Base-by-base conservation (phyloP, 1,140 invertebrate species). In the Rhynchophorus ferrugineus region DNA sequence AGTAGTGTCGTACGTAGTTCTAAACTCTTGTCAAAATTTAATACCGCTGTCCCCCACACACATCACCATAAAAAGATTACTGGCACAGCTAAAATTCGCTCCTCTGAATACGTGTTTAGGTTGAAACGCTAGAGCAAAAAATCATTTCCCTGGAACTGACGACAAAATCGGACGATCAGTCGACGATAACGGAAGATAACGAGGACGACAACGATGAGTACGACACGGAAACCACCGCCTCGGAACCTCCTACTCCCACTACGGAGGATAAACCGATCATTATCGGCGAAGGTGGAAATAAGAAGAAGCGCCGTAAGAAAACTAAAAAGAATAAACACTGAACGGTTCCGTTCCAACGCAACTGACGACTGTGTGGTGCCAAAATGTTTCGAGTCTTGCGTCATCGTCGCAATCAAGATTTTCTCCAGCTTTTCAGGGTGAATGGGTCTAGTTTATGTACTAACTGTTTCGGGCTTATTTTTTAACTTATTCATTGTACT, bases 121-220 rank as follows among this genome's bases (percentile, higher is more conserved):
- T 91, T 62, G 87, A 91, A 76, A 90, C 87, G 37, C 82, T 87
- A 43, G 81, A 86, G 71, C 87, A 90, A 71, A 89, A 89, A 72
- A 90, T 91, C 59, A 88, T 91, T 67, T 89, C 87, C 36, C 70
- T 91, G 66, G 87, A 91, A 68, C 68, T 91, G 63, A 85, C 82
- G 39, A 64, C 67, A 53, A 57, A 5, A 29, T 29, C 63, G 2
- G 57, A 64, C 8, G 49, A 52, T 5, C 8, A 20, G 18, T 9
- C 5, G 7, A 22, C 19, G 11, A 14, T n/a, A 5, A 16, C 29
- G 48, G 14, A 29, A 24, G 3, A 19, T 3, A 22, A 53, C n/a
- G 20, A 20, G 14, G 51, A 47, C 6, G 44, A 54, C 41, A 24
- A 21, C 16, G 51, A 54, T 16, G 51, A 54, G 11, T 54, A 54